Evolutionary conservation across 2,797 vertebrate species (phyloP).

Genomic region (Sebastes vulpes): DNA sequence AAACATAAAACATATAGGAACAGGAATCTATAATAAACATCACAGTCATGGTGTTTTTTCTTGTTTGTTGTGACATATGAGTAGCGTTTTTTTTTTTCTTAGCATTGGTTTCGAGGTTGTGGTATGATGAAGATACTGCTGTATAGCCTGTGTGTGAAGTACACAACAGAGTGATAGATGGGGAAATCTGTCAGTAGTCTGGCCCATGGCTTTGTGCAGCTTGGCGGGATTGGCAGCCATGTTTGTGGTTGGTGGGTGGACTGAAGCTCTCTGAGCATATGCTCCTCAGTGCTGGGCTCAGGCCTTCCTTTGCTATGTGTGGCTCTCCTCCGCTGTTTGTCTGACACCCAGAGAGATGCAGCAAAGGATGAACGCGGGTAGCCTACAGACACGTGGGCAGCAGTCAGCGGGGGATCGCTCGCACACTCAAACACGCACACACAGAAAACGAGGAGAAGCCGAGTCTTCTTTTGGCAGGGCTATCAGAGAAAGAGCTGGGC

Average conservation of each 20-base stretch:
- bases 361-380: slow-evolving; percentile 23
- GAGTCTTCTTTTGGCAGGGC: slow-evolving; percentile 62
- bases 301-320: slow-evolving; percentile 54
- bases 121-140: not conserved
- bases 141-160: not conserved
- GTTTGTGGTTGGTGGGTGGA: not conserved
- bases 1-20: too few relatives aligned
- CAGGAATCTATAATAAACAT: not conserved
- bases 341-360: slow-evolving; percentile 51
- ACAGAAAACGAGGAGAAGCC: slow-evolving; percentile 24
- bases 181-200: slow-evolving; percentile 26
- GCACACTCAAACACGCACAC: slow-evolving; percentile 21
- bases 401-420: slow-evolving; percentile 47
- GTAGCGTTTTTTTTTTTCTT: not conserved
- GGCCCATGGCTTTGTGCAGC: slow-evolving; percentile 11
- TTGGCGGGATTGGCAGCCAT: slow-evolving; percentile 39
- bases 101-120: slow-evolving; percentile 13
- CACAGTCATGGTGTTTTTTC: not conserved
- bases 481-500: slow-evolving; percentile 62
- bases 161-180: slow-evolving; percentile 18
- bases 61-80: not conserved
- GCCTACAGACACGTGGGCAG: slow-evolving; percentile 72
- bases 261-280: slow-evolving; percentile 61
- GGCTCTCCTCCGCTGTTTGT: slow-evolving; percentile 59
- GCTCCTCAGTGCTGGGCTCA: slow-evolving; percentile 38